Conservation (phyloP, 2,113 vertebrate species). For the Chiloscyllium plagiosum region DNA sequence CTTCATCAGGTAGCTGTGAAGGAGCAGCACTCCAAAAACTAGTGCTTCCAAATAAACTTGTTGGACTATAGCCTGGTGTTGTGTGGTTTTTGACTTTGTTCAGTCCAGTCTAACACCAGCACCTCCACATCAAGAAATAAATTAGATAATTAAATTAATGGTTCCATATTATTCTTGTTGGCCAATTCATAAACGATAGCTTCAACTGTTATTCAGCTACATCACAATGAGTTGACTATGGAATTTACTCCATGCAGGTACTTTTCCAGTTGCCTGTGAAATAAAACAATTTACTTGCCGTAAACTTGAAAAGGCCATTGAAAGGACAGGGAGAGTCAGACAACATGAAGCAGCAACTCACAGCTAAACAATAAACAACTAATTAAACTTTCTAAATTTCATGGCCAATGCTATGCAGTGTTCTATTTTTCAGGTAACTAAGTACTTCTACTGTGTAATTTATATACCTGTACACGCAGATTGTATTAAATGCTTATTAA, state of each 20-base stretch:
- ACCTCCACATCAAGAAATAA: neutral
- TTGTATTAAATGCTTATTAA: neutral
- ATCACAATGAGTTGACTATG: neutral
- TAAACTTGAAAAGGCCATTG: neutral
- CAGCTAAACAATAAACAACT: neutral
- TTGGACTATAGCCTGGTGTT: too few species aligned
- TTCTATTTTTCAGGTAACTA: neutral
- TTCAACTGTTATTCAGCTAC: neutral
- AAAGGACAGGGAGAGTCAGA: neutral
- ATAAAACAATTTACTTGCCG: neutral
- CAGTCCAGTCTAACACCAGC: too few species aligned
- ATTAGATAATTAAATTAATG: neutral
- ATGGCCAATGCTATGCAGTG: neutral
- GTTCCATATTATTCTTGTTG: neutral
- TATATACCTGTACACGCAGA: neutral
- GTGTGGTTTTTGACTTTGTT: too few species aligned
- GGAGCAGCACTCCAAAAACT: too few species aligned
- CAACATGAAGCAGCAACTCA: neutral
- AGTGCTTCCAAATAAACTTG: too few species aligned
- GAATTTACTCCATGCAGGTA: neutral
- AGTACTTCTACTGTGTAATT: neutral
- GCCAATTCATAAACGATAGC: neutral
- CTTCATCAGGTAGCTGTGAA: too few species aligned
- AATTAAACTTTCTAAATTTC: neutral
- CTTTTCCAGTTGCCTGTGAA: neutral